A percentile compares a stretch with the other conserved stretches of the same genome.
Evolutionary conservation across 1,140 invertebrate genomes (phyloP).

Genomic region (Drosophila sturtevanti): DNA sequence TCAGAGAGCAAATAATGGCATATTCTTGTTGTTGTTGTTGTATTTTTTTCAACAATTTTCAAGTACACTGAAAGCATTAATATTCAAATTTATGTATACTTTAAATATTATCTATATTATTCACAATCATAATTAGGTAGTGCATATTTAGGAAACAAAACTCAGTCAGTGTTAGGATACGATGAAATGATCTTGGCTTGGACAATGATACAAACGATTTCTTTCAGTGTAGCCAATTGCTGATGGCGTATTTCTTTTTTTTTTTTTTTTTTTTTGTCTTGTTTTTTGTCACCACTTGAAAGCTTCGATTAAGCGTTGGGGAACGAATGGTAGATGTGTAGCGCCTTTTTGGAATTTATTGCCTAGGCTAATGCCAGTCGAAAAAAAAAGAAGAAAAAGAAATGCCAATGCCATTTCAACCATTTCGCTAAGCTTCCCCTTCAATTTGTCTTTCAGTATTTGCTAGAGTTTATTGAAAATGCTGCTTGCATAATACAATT

Average conservation of each 20-base stretch:
- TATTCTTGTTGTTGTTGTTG: slow-evolving; percentile 19
- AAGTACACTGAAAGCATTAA: background rate
- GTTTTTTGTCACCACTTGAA: slow-evolving; percentile 7
- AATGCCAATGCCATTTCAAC: background rate
- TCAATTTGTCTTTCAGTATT: background rate
- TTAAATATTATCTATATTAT: no score
- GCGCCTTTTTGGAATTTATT: background rate
- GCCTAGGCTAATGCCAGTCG: background rate
- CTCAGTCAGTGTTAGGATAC: no score
- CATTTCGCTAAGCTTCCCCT: background rate
- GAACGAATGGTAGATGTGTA: background rate
- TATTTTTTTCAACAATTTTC: background rate
- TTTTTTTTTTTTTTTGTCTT: background rate
- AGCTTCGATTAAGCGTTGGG: background rate
- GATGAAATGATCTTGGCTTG: no score
- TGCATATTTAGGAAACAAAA: no score
- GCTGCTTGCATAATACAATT: background rate
- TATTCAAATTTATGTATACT: no score
- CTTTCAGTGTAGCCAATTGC: background rate
- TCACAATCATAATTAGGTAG: no score
- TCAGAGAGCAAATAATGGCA: slow-evolving; percentile 28
- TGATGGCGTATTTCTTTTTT: background rate
- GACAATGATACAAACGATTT: background rate
- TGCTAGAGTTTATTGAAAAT: background rate
- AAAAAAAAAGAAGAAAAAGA: background rate